These are phyloP conservation scores for Athalia circularis DNA, from an alignment of 2,888 invertebrate species.

Conservation along the genomic window DNA sequence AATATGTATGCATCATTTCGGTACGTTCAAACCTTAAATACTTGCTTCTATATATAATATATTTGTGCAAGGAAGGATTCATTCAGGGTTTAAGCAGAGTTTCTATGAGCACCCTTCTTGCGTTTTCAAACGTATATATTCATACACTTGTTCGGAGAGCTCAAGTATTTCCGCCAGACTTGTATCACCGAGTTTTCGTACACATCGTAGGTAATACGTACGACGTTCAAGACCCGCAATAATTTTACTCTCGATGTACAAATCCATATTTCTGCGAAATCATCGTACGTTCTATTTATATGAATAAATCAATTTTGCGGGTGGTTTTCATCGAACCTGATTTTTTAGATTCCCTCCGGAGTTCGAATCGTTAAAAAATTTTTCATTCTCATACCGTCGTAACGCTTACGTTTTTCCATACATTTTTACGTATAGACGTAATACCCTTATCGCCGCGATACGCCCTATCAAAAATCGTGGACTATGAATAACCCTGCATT, in stretches of 20 bases:
- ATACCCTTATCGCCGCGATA: no score
- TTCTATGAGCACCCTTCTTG: constrained; percentile 2
- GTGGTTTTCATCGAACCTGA: no score
- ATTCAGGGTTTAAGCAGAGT: constrained; percentile 12
- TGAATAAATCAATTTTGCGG: no score
- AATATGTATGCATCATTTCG: not conserved
- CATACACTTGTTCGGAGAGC: not conserved
- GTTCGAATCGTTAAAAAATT: no score
- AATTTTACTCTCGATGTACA: constrained; percentile 13
- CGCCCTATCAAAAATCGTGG: no score
- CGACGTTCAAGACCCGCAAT: not conserved
- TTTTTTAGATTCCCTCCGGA: no score
- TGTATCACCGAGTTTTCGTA: constrained; percentile 18
- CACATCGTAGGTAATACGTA: not conserved
- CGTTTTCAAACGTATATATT: constrained; percentile 15
- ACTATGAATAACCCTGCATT: no score
- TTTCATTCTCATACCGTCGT: no score
- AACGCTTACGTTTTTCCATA: no score
- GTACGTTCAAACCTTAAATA: constrained; percentile 12
- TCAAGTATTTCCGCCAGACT: constrained; percentile 29
- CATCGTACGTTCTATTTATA: no score
- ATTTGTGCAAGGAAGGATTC: not conserved
- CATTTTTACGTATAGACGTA: no score
- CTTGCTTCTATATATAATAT: not conserved
- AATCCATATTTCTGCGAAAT: not conserved